These are phyloP conservation scores for Trachelus iudaicus DNA, from an alignment of 2,888 invertebrate species.

Conservation along the genomic window DNA sequence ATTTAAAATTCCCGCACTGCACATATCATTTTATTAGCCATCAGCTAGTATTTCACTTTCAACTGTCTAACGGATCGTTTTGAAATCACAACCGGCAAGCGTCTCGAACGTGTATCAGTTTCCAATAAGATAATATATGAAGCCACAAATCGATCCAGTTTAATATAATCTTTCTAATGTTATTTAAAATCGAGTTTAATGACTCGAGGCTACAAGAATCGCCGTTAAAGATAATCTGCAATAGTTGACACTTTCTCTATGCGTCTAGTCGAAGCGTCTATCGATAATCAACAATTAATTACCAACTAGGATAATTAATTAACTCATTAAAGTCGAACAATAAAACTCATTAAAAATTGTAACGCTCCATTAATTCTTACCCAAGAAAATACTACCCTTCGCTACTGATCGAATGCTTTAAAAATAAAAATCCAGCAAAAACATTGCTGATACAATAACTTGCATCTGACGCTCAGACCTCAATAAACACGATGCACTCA, in stretches of 20 bases:
- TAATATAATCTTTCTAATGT: neutral
- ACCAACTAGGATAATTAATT: neutral
- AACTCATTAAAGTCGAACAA: neutral
- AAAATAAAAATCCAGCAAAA: neutral
- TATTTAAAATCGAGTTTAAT: neutral
- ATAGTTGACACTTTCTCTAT: neutral
- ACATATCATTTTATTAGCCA: neutral
- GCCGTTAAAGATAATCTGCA: neutral
- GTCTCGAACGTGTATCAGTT: neutral
- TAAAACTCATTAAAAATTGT: neutral
- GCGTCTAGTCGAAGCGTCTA: neutral
- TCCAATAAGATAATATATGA: neutral
- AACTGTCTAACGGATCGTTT: neutral
- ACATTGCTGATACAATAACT: neutral
- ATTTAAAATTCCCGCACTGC: constrained; percentile 3
- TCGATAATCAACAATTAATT: neutral
- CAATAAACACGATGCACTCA: neutral
- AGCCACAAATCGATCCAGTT: neutral
- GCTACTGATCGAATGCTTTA: neutral
- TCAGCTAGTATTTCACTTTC: neutral
- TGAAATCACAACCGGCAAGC: neutral
- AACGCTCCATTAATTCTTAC: neutral
- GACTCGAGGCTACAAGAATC: neutral
- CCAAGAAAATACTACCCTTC: neutral
- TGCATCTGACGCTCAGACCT: neutral